Base-by-base conservation (phyloP, 1,140 invertebrate species). In the Drosophila nasuta region DNA sequence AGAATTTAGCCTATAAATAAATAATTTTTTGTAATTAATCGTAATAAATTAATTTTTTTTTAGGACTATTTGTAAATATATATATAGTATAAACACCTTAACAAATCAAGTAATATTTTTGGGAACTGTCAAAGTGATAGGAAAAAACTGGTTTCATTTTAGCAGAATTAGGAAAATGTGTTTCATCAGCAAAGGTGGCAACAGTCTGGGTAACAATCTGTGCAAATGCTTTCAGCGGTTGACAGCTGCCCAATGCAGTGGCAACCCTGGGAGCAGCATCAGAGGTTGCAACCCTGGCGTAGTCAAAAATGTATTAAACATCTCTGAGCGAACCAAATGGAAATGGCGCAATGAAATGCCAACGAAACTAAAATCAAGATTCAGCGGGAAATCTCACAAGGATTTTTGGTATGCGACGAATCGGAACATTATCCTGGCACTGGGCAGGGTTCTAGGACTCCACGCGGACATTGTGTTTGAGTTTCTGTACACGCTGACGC, bases 401-500 rank as follows among this genome's bases (percentile, higher is more conserved):
- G 20, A 68, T 10, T 20, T 35, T 1, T 83, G 81, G 81, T 52
- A 49, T 28, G 6, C 5, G 0, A 46, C 5, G 59, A 79, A 83
- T 6, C 45, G 43, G 1, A 25, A 2, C 2, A 68, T 68, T 1
- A 52, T 85, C 1, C 3, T 52, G 4, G 33, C 48, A 4, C 2
- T 85, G 11, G 62, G 49, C 8, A 33, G 13, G 0, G 6, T 13
- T 1, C 17, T 64, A 2, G 20, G 51, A 0, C 41, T 65, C 1
- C 69, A 43, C 0, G 25, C 35, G 2, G 62, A 71, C 2, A 30
- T 8, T 0, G 56, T 81, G 5, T 17, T 30, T 3, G 48, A 85
- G 11, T 77, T 85, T 10, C 60, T 85, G 13, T 77, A 81, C 43
- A 8, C 20, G 1, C 52, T 83, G 5, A 85, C 65, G 1, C 25